Evolutionary conservation across 2,888 invertebrate genomes (phyloP).

Genomic region (Drosophila buzzatii): DNA sequence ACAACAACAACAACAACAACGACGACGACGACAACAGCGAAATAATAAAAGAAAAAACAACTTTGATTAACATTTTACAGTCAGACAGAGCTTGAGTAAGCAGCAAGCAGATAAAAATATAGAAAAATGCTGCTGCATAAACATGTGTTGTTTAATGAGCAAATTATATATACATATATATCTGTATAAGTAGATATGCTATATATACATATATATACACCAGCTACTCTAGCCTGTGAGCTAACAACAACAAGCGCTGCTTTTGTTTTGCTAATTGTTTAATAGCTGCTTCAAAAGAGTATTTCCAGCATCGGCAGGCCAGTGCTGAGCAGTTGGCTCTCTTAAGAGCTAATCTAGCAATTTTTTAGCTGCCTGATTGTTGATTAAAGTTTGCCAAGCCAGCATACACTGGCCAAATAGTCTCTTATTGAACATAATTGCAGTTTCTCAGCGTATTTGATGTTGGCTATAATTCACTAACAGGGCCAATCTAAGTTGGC

Average conservation of each 20-base stretch:
- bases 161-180: constrained; percentile 17
- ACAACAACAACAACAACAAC: constrained; percentile 28
- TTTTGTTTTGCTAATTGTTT: constrained; percentile 39
- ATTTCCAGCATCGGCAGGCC: constrained; percentile 1
- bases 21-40: constrained; percentile 30
- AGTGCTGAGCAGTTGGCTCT: neutral
- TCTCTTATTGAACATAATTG: neutral
- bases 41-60: constrained; percentile 48
- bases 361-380: neutral
- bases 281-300: constrained; percentile 37
- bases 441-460: no score
- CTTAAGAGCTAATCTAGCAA: neutral
- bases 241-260: constrained; percentile 19
- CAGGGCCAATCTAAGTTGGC: no score
- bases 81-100: constrained; percentile 13
- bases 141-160: constrained; percentile 53
- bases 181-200: neutral
- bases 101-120: constrained; percentile 24
- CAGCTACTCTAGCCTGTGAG: constrained; percentile 1
- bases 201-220: neutral
- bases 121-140: constrained; percentile 42
- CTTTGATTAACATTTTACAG: constrained; percentile 57
- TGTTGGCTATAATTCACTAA: no score
- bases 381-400: neutral
- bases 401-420: neutral